These are phyloP conservation scores for Apus apus DNA, from an alignment of 2,113 vertebrate genomes.

Conservation along the genomic window DNA sequence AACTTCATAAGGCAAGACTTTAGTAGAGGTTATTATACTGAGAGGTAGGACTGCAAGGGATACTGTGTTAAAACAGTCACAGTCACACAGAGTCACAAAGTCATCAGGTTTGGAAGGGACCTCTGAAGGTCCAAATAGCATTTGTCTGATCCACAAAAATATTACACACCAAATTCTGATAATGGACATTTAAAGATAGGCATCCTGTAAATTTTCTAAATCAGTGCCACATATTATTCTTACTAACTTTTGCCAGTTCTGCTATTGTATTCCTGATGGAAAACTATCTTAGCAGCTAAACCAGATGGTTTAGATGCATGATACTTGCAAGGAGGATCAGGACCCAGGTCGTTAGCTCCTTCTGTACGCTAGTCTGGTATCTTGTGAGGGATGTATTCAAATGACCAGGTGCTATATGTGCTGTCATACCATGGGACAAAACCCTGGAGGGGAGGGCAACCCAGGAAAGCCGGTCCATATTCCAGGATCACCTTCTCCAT, in stretches of 20 bases:
- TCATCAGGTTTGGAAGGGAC: too few species aligned
- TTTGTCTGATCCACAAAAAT: neutral
- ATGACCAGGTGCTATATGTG: too few species aligned
- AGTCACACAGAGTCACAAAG: too few species aligned
- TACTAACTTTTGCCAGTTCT: neutral
- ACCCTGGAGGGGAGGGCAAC: too few species aligned
- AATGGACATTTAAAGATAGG: neutral
- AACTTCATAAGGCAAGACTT: neutral
- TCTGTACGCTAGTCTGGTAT: fast-evolving
- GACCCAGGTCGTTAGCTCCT: neutral
- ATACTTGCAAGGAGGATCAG: neutral
- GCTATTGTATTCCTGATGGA: neutral
- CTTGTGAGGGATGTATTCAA: too few species aligned
- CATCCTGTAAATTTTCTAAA: neutral
- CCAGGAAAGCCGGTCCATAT: too few species aligned
- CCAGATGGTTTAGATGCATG: neutral
- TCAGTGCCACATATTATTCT: neutral
- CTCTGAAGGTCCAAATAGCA: neutral
- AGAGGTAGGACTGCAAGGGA: neutral
- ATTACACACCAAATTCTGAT: neutral
- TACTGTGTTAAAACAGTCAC: neutral
- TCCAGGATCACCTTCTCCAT: too few species aligned
- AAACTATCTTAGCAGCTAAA: neutral
- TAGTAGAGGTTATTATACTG: neutral
- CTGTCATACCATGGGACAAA: too few species aligned